Evolutionary conservation across 2,797 vertebrate species (phyloP), one percentile per base, ranked within the genome.

Genomic region (Meda fulgida): DNA sequence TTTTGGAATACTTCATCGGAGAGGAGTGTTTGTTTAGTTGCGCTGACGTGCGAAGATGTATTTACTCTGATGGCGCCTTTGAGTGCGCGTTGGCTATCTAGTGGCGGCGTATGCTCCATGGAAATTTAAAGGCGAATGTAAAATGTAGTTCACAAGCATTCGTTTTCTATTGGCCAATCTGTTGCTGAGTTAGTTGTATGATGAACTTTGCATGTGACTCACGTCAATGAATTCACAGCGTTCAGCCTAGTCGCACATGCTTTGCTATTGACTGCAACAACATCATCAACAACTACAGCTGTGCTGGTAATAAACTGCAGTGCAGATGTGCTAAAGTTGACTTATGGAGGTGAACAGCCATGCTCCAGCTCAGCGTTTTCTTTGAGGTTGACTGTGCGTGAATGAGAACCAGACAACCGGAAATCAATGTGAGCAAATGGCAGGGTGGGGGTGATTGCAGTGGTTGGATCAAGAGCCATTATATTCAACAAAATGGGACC

Each of bases 381-480:
- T 58, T 86, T 79, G n/a, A 80, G 77, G 63, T 75, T 10, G 73
- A 80, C 63, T 11, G 70, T 53, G 36, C 31, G 23, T 70, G 67
- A 84, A 73, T 71, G n/a, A 18, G 7, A 65, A 55, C 66, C 34
- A 71, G 71, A 81, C 13, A 21, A 84, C 55, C 58, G n/a, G 36
- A 79, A 84, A 73, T 78, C 86, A 87, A 83, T 81, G 81, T 80
- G 55, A 72, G 81, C 78, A 78, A 87, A 88, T 85, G 63, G 78
- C 21, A 4, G 87, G 55, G 40, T 9, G 38, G 40, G 34, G 55
- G 73, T 84, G 86, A 87, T 87, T 89, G 87, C 88, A 86, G 67
- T 84, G 82, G 82, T 89, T 86, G 87, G 80, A 89, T 90, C 89
- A 88, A 89, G 84, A 71, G 84, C 89, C 76, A 89, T 89, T 89